These are phyloP conservation scores for Neoscelio sp. DNA, from an alignment of 2,888 invertebrate genomes.

Conservation along the genomic window DNA sequence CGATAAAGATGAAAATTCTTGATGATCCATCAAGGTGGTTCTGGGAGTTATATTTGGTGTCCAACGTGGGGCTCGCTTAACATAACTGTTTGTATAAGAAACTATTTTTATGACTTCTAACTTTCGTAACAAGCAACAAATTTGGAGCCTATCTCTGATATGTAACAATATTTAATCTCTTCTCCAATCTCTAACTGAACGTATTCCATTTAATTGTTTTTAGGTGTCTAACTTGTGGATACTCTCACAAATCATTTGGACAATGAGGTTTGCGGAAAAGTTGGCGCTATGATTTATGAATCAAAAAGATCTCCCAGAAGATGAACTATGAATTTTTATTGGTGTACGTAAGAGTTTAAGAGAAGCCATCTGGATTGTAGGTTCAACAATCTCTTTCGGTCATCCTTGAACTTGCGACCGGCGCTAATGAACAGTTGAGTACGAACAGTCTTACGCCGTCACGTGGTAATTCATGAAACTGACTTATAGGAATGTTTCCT, in stretches of 20 bases:
- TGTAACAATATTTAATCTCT: too few relatives aligned
- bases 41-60: too few relatives aligned
- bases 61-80: too few relatives aligned
- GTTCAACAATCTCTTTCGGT: constrained; percentile 64
- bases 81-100: too few relatives aligned
- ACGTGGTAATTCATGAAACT: constrained; percentile 65
- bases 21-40: too few relatives aligned
- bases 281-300: constrained; percentile 41
- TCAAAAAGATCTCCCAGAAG: constrained; percentile 42
- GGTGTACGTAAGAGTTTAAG: constrained; percentile 8
- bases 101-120: too few relatives aligned
- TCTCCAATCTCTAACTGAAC: background rate
- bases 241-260: constrained; percentile 12
- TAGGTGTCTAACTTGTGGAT: background rate
- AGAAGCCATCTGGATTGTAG: constrained; percentile 49
- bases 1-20: too few relatives aligned
- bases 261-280: constrained; percentile 37
- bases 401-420: constrained; percentile 63
- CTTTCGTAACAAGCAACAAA: too few relatives aligned
- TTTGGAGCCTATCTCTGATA: too few relatives aligned
- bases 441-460: constrained; percentile 60
- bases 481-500: constrained; percentile 67
- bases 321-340: constrained; percentile 46
- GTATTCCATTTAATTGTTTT: background rate
- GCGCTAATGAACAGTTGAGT: constrained; percentile 66